Conservation (phyloP, 1,140 invertebrate species). For the Aporrectodea caliginosa region DNA sequence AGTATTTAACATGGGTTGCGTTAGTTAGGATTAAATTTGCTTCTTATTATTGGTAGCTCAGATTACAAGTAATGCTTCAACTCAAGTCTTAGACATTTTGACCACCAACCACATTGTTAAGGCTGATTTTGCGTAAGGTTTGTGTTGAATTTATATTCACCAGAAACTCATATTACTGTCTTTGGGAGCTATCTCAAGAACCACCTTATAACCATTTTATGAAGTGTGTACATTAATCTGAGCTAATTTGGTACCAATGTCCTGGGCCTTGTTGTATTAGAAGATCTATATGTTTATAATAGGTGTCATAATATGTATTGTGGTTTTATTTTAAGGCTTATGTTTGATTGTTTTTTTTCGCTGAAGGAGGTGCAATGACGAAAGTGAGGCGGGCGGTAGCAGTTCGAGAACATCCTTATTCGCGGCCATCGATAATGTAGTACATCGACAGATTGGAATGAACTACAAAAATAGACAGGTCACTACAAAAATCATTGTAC, state of each 20-base stretch:
- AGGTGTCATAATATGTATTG: neutral
- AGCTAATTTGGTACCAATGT: neutral
- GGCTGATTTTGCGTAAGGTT: too few relatives aligned
- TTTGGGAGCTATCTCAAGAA: too few relatives aligned
- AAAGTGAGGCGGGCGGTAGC: constrained; percentile 1
- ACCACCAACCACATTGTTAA: too few relatives aligned
- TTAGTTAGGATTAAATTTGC: neutral
- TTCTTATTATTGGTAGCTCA: neutral
- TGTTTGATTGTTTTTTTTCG: neutral
- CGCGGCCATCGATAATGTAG: too few relatives aligned
- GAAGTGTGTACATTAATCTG: neutral
- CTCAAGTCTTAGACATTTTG: neutral
- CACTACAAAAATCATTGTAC: too few relatives aligned
- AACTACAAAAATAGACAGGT: too few relatives aligned
- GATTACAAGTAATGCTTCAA: neutral
- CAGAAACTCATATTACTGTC: too few relatives aligned
- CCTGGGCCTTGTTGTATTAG: neutral
- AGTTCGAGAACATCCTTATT: constrained; percentile 7
- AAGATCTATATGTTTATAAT: neutral
- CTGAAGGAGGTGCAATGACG: neutral
- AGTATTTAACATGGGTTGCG: neutral
- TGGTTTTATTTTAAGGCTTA: neutral
- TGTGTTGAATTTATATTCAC: too few relatives aligned
- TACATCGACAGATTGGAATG: too few relatives aligned
- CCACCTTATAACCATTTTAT: neutral